A percentile compares a stretch with the other conserved stretches of the same genome.
These are phyloP conservation scores for Nasonovia ribisnigri DNA, from an alignment of 2,888 invertebrate genomes.

Conservation along the genomic window DNA sequence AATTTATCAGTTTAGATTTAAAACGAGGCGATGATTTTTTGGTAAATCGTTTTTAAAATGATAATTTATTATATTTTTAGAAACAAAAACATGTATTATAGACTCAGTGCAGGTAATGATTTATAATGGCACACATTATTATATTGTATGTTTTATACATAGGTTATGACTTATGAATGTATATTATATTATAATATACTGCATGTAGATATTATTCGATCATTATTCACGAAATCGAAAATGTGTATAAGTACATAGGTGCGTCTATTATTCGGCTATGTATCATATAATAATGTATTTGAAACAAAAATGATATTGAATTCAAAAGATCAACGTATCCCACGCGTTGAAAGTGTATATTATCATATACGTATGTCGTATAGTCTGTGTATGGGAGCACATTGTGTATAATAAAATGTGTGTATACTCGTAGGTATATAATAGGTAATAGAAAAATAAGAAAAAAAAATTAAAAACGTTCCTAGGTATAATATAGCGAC, in stretches of 20 bases:
- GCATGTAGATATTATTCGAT: not conserved
- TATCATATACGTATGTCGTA: not conserved
- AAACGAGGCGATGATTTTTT: constrained; percentile 9
- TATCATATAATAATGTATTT: not conserved
- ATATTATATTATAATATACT: not conserved
- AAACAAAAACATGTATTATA: not conserved
- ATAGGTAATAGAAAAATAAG: not conserved
- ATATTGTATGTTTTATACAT: not conserved
- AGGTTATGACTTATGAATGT: not conserved
- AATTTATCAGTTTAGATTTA: not conserved
- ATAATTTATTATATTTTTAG: not conserved
- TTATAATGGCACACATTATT: not conserved
- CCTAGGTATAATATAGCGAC: not conserved
- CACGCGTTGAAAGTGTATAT: not conserved
- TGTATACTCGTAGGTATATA: not conserved
- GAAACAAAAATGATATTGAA: not conserved
- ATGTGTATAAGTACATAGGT: not conserved
- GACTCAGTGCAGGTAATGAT: not conserved
- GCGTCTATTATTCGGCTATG: not conserved
- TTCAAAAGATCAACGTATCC: constrained; percentile 5
- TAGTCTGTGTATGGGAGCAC: not conserved
- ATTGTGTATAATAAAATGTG: not conserved
- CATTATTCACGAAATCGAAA: not conserved
- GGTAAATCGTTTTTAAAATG: not conserved
- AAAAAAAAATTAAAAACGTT: not conserved